Evolutionary conservation across 2,888 invertebrate genomes (phyloP), one percentile per base, ranked within the genome.

Genomic region (Hirudinaria manillensis): DNA sequence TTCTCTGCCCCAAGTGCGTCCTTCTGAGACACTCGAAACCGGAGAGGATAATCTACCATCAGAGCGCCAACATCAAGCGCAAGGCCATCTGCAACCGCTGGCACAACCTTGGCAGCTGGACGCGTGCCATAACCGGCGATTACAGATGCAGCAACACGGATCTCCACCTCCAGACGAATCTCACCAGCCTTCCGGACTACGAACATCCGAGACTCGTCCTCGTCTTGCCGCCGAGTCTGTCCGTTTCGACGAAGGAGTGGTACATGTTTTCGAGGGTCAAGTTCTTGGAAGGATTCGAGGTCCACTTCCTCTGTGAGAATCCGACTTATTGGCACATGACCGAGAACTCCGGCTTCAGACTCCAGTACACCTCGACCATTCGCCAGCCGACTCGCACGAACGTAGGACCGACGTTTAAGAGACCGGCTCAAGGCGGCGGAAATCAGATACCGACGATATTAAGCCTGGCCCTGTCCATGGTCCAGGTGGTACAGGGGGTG

Each of bases 21-120:
- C 76, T 80, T 7, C 74, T 77, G 16, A 72, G 79, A 21, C 79
- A 79, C 51, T 70, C 79, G 67, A 77, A 78, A n/a, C 79, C 80
- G 13, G 80, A 79, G 67, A 70, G 77, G 24, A 79, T 80, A 34
- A 75, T 77, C 29, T 76, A 78, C 53, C 77, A 76, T 27, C 70
- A 74, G 34, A 75, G 76, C 38, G 77, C 78, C 21, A 76, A 78
- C n/a, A 73, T 77, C 3, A 77, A 77, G 55, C 76, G 79, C 34
- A 80, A 80, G 75, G 79, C 80, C 3, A 80, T 80, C 53, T 79
- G 79, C 77, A 79, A 76, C 74, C 74, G 76, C 68, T 80, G 80
- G 80, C 80, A 80, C 76, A 80, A 80, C 71, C 78, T 80, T 38
- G 80, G 80, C 32, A 80, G 80, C 68, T 80, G 80, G 80, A 77